Evolutionary conservation across 2,888 invertebrate species (phyloP).

Genomic region (Aromia moschata): DNA sequence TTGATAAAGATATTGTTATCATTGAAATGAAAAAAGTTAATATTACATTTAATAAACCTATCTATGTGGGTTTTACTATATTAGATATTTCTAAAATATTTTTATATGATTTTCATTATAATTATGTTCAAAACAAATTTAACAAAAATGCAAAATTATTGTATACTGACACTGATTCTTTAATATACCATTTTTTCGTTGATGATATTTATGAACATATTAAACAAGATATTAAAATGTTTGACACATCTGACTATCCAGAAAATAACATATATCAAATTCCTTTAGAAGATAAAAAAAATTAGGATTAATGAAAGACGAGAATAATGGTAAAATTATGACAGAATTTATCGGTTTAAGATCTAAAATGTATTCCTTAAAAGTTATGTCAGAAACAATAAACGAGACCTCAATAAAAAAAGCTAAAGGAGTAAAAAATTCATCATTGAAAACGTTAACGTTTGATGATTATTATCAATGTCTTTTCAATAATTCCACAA

Average conservation of each 20-base stretch:
- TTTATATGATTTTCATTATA: slow-evolving; percentile 43
- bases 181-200: slow-evolving; percentile 29
- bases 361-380: slow-evolving; percentile 33
- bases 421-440: neutral
- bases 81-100: slow-evolving; percentile 43
- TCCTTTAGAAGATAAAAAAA: slow-evolving; percentile 50
- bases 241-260: slow-evolving; percentile 48
- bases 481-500: neutral
- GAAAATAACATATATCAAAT: slow-evolving; percentile 46
- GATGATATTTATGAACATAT: slow-evolving; percentile 33
- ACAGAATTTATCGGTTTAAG: slow-evolving; percentile 50
- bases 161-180: slow-evolving; percentile 33
- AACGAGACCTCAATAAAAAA: neutral
- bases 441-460: neutral
- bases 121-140: slow-evolving; percentile 34
- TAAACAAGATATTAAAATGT: slow-evolving; percentile 30
- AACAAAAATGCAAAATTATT: slow-evolving; percentile 26
- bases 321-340: slow-evolving; percentile 47
- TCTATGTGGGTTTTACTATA: slow-evolving; percentile 44
- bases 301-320: slow-evolving; percentile 54
- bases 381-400: neutral
- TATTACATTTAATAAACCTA: slow-evolving; percentile 40
- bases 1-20: slow-evolving; percentile 15
- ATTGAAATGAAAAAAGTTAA: slow-evolving; percentile 35
- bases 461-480: neutral